These are phyloP conservation scores for Todiramphus chloris DNA, from an alignment of 2,113 vertebrate species.

Conservation along the genomic window DNA sequence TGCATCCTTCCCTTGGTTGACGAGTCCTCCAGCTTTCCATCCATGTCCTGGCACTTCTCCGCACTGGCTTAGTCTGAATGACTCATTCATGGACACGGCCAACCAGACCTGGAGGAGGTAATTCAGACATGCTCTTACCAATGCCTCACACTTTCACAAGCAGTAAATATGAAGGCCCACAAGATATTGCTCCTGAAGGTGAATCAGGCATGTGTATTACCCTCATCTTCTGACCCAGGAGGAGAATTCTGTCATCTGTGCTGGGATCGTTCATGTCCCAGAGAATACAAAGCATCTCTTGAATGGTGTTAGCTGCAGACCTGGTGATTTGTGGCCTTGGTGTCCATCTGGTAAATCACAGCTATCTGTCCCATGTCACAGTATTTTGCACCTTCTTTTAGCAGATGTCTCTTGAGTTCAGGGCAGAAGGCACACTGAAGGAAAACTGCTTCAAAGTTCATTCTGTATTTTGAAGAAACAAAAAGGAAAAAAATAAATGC, in stretches of 20 bases:
- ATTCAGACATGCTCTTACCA: background rate
- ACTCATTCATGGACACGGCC: background rate
- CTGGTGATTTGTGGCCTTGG: background rate
- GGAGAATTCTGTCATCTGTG: background rate
- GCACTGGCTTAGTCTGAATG: background rate
- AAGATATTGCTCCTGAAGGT: background rate
- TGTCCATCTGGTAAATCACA: background rate
- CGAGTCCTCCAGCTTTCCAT: background rate
- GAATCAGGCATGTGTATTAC: background rate
- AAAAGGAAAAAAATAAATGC: background rate
- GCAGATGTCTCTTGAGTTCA: background rate
- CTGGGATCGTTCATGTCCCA: background rate
- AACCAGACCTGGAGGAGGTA: background rate
- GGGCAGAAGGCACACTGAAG: background rate
- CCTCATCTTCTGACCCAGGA: background rate
- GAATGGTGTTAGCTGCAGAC: background rate
- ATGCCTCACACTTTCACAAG: background rate
- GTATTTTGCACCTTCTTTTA: background rate
- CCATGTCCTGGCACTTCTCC: background rate
- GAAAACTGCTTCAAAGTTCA: background rate
- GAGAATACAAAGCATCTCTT: background rate
- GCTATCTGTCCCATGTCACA: background rate
- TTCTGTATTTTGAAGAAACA: background rate
- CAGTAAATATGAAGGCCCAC: background rate
- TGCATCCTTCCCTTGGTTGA: background rate